Percentiles rank a stretch among this genome's conserved stretches.
These are phyloP conservation scores for Andinoacara biseriatus DNA, from an alignment of 2,113 vertebrate species.

Conservation along the genomic window DNA sequence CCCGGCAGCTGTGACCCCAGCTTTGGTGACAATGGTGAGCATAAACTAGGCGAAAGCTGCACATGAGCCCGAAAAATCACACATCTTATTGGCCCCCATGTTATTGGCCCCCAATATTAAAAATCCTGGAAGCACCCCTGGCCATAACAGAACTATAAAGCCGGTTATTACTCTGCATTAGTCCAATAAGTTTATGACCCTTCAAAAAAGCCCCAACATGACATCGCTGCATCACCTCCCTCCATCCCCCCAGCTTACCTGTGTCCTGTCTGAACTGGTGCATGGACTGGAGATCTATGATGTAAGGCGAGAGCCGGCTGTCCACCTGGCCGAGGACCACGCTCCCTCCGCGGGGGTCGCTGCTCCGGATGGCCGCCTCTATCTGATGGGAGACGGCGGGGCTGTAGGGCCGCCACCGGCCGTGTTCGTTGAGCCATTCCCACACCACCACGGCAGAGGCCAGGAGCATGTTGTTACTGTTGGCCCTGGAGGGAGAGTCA, in stretches of 20 bases:
- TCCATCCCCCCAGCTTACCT: conserved; percentile 73
- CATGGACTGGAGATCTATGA: conserved; percentile 92
- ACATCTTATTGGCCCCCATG: not conserved
- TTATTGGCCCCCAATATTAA: not conserved
- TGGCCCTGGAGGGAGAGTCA: conserved; percentile 53
- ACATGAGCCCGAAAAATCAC: not conserved
- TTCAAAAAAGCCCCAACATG: not conserved
- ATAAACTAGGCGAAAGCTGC: no score
- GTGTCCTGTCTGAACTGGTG: conserved; percentile 92
- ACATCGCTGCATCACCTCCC: not conserved
- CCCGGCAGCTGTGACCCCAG: no score
- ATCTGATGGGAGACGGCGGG: conserved; percentile 91
- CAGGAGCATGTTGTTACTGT: conserved; percentile 83
- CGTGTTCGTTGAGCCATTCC: conserved; percentile 95
- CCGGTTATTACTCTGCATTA: not conserved
- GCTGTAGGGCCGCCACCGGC: conserved; percentile 92
- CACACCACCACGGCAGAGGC: conserved; percentile 91
- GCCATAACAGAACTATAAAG: not conserved
- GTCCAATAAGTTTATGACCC: not conserved
- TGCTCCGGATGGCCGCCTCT: conserved; percentile 86
- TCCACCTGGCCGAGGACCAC: conserved; percentile 92
- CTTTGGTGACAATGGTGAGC: no score
- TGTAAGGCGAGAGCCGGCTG: conserved; percentile 86
- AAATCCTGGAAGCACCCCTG: not conserved
- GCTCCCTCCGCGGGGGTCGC: conserved; percentile 87